Evolutionary conservation across 1,140 invertebrate genomes (phyloP).

Genomic region (Maconellicoccus hirsutus): DNA sequence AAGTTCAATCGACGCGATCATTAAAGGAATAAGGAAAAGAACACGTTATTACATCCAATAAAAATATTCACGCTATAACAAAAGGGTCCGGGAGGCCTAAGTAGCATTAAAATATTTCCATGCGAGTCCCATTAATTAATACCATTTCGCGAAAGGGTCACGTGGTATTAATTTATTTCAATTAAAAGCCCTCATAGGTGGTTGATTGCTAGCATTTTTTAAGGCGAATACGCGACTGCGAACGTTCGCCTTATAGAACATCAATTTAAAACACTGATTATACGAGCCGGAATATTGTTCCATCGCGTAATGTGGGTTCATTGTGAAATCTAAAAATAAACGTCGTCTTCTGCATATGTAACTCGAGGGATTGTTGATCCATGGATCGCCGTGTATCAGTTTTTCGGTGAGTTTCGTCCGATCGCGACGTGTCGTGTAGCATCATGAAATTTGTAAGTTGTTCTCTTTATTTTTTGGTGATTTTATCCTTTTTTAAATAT

Average conservation of each 20-base stretch:
- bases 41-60: too few species aligned
- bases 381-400: neutral
- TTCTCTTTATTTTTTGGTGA: too few species aligned
- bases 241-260: neutral
- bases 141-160: neutral
- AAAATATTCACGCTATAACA: too few species aligned
- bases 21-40: too few species aligned
- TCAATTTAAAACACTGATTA: neutral
- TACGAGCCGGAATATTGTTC: neutral
- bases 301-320: slow-evolving; percentile 7
- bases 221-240: neutral
- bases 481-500: too few species aligned
- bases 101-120: neutral
- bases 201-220: neutral
- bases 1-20: too few species aligned
- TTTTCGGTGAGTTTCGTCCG: neutral
- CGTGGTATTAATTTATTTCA: slow-evolving; percentile 9
- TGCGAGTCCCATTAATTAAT: neutral
- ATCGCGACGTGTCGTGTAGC: neutral
- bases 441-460: neutral
- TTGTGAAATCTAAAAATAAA: slow-evolving; percentile 6
- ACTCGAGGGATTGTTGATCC: neutral
- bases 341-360: neutral
- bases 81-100: too few species aligned
- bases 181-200: slow-evolving; percentile 7